A percentile compares a stretch with the other conserved stretches of the same genome.
phyloP scores from a whole-genome alignment of 2,888 invertebrate species.

The Dyspetes luteomarginatus region DNA sequence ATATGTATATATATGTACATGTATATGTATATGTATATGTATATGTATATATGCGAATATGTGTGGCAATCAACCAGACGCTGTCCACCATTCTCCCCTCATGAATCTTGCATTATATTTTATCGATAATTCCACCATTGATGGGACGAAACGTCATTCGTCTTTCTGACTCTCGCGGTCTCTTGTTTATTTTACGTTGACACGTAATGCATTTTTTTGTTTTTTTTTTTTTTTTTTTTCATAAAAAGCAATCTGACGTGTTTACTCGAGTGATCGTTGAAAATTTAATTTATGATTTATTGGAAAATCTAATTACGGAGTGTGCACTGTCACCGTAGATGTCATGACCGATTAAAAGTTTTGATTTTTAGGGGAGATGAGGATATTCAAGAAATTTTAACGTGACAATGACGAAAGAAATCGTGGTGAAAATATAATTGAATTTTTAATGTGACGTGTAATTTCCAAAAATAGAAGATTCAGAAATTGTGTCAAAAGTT shows the following conservation, averaged over 20 bases:
- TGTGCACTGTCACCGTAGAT: too few species aligned
- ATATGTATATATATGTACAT: too few species aligned
- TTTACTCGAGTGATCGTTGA: neutral
- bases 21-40: neutral
- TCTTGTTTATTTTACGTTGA: neutral
- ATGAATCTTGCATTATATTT: constrained; percentile 13
- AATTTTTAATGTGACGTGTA: too few species aligned
- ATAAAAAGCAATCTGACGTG: neutral
- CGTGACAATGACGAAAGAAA: too few species aligned
- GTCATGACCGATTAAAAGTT: too few species aligned
- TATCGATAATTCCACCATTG: constrained; percentile 8
- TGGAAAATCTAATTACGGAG: too few species aligned
- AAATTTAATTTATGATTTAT: neutral
- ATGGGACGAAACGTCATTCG: constrained; percentile 18
- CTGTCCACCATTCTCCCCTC: constrained; percentile 1
- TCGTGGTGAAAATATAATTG: too few species aligned
- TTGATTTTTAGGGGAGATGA: too few species aligned
- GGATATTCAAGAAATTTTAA: too few species aligned
- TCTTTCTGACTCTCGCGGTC: neutral
- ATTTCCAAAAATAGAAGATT: too few species aligned
- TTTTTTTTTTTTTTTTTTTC: neutral
- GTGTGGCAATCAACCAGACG: constrained; percentile 12
- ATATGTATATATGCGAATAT: neutral
- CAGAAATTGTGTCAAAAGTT: too few species aligned
- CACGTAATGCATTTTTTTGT: constrained; percentile 2